phyloP scores from a whole-genome alignment of 2,888 invertebrate species.

The Lymantria dispar region DNA sequence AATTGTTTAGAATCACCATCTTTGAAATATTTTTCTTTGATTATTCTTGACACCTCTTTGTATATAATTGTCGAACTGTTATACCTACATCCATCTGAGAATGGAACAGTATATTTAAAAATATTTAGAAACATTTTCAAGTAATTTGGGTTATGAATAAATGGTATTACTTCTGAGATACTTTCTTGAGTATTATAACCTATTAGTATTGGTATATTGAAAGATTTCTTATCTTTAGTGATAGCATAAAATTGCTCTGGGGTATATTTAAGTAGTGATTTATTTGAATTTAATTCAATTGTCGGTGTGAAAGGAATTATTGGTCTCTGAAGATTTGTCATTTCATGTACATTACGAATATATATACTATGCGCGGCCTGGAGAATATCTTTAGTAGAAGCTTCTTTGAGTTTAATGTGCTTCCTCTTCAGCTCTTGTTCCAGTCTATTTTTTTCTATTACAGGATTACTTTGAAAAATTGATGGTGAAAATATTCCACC shows the following conservation, averaged over 20 bases:
- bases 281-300: conserved; percentile 46
- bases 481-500: conserved; percentile 65
- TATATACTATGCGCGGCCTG: conserved; percentile 56
- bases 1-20: conserved; percentile 49
- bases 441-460: conserved; percentile 49
- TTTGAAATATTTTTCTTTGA: conserved; percentile 60
- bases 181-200: conserved; percentile 78
- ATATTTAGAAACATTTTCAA: conserved; percentile 51
- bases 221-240: conserved; percentile 9
- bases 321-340: conserved; percentile 60
- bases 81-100: conserved; percentile 55
- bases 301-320: conserved; percentile 66
- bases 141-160: conserved; percentile 58
- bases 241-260: conserved; percentile 40
- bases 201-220: conserved; percentile 62
- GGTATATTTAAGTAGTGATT: conserved; percentile 43
- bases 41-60: conserved; percentile 45
- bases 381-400: conserved; percentile 51
- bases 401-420: conserved; percentile 36
- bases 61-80: conserved; percentile 51
- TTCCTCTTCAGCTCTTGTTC: conserved; percentile 41
- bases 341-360: conserved; percentile 42
- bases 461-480: conserved; percentile 50
- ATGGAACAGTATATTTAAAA: conserved; percentile 71
- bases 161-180: conserved; percentile 69